These are phyloP conservation scores for Limanda limanda DNA, from an alignment of 2,113 vertebrate genomes.

Conservation along the genomic window DNA sequence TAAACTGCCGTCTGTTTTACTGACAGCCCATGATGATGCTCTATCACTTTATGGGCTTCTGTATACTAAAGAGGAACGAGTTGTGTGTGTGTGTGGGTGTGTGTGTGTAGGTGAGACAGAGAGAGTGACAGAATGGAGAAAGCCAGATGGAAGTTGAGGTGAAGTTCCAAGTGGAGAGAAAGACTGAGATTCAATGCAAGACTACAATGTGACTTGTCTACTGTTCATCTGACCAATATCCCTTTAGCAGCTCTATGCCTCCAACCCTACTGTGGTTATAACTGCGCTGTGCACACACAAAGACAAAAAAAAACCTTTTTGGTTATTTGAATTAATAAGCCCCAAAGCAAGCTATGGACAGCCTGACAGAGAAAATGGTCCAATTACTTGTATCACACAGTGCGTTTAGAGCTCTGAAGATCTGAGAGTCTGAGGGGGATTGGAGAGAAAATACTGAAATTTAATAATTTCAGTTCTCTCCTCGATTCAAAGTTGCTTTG, in stretches of 20 bases:
- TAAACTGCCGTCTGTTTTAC: constrained; percentile 34
- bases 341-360: constrained; percentile 46
- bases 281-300: background rate
- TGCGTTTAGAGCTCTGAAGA: constrained; percentile 48
- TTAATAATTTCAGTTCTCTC: constrained; percentile 64
- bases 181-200: background rate
- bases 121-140: background rate
- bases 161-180: background rate
- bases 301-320: constrained; percentile 41
- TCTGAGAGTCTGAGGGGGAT: constrained; percentile 36
- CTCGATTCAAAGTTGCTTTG: constrained; percentile 57
- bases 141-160: constrained; percentile 18
- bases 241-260: constrained; percentile 69
- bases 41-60: constrained; percentile 37
- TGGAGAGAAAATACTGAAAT: constrained; percentile 54
- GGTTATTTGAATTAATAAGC: constrained; percentile 82
- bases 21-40: constrained; percentile 41
- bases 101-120: constrained; percentile 17
- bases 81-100: background rate
- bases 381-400: constrained; percentile 64
- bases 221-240: constrained; percentile 76
- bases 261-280: constrained; percentile 74
- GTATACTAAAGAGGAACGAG: constrained; percentile 14
- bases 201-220: constrained; percentile 20
- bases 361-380: constrained; percentile 58